Evolutionary conservation across 2,888 invertebrate species (phyloP), one percentile per base, ranked within the genome.

Genomic region (Peribatodes rhomboidaria): DNA sequence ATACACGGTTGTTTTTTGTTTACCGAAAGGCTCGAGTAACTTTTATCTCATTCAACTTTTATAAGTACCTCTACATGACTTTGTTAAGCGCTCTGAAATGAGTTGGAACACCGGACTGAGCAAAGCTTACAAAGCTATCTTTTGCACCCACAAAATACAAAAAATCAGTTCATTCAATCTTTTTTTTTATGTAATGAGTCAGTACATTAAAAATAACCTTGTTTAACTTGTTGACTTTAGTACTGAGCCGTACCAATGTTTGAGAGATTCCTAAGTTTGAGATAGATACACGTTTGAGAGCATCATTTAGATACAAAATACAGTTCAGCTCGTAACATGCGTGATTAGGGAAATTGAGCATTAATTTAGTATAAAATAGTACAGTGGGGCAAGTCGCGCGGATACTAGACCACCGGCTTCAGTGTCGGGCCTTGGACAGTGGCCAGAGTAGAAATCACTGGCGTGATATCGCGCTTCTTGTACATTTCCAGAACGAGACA

Each of bases 401-500:
- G 74, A 72, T 76, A 67, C 74, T 75, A 75, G 78, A 77, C 73
- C 74, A 74, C 61, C 53, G 74, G 75, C 76, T 80, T 75, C 72
- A 74, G 67, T 64, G 69, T 13, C 8, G 73, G 42, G 67, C 74
- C 72, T 83, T 87, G 87, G 86, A 81, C 58, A 33, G 55, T 54
- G 31, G 84, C 87, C 87, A 87, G 78, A 74, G 72, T 6, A 27
- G 27, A n/a, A n/a, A 81, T 81, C 68, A 60, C 37, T 35, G 72
- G 73, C 71, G 70, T 69, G 75, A 79, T 81, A 80, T 78, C 76
- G 75, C 73, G 69, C 73, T 71, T 66, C 70, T 72, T 71, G 72
- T 72, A 72, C 76, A 75, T 74, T 78, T 77, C 69, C 57, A 76
- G 74, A 76, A 77, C 75, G 69, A 77, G 70, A 78, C 72, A 74